Percentiles rank a stretch among this genome's conserved stretches.
phyloP scores from a whole-genome alignment of 2,113 vertebrate species.

The Dromas ardeola region DNA sequence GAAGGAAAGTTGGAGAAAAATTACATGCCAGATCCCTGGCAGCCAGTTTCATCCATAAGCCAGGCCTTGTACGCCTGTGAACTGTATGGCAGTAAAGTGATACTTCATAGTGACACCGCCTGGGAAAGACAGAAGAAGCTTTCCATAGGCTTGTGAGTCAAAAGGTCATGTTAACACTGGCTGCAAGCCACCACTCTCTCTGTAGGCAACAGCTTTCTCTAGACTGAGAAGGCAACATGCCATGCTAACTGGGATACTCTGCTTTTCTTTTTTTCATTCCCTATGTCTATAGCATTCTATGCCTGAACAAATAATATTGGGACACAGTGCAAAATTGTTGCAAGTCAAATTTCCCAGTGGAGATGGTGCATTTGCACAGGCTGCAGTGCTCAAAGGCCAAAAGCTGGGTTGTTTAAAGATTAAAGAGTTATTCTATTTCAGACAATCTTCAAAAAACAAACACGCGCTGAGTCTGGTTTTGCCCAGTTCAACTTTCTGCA shows the following conservation, averaged over 20 bases:
- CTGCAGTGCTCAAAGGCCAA: neutral
- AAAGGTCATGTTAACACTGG: conserved; percentile 16
- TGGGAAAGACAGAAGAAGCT: neutral
- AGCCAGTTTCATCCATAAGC: neutral
- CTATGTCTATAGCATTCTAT: neutral
- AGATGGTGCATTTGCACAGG: neutral
- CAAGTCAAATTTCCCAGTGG: conserved; percentile 14
- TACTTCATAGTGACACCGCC: neutral
- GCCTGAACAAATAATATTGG: neutral
- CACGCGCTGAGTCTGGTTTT: neutral
- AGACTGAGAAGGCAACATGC: neutral
- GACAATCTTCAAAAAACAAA: neutral
- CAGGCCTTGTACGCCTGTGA: neutral
- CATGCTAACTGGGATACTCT: neutral
- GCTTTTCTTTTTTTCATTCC: neutral
- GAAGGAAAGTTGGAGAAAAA: neutral
- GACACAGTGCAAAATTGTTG: neutral
- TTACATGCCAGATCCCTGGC: neutral
- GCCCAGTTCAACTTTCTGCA: neutral
- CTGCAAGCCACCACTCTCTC: neutral
- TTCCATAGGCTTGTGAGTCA: neutral
- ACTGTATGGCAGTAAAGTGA: neutral
- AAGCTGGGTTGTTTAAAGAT: conserved; percentile 8
- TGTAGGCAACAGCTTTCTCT: neutral
- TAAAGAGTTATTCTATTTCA: conserved; percentile 1